phyloP scores from a whole-genome alignment of 2,888 invertebrate genomes.

The Abrostola tripartita region DNA sequence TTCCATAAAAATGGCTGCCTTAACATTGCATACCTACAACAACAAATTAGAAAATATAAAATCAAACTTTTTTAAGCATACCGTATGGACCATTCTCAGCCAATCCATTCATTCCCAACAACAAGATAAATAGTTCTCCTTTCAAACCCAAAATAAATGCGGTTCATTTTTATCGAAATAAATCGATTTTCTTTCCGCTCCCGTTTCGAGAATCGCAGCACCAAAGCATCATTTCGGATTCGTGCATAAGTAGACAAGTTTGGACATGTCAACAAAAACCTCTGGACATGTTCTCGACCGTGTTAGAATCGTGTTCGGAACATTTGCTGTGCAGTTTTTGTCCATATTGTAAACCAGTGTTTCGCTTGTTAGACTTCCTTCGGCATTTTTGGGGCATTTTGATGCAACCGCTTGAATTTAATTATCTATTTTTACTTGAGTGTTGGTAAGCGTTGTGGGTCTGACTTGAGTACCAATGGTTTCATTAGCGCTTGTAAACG shows the following conservation, averaged over 20 bases:
- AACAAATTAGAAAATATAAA: constrained; percentile 2
- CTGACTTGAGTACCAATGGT: constrained; percentile 58
- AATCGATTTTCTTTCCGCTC: constrained; percentile 48
- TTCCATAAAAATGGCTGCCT: neutral
- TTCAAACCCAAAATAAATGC: constrained; percentile 32
- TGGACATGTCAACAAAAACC: constrained; percentile 68
- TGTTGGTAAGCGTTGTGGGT: constrained; percentile 25
- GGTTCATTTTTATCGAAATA: constrained; percentile 35
- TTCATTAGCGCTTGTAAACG: constrained; percentile 50
- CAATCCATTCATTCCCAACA: constrained; percentile 27
- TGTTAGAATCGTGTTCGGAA: constrained; percentile 66
- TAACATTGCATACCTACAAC: constrained; percentile 1
- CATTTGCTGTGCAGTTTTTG: constrained; percentile 57
- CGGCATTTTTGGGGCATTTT: constrained; percentile 56
- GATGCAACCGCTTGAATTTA: constrained; percentile 51
- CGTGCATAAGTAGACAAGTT: constrained; percentile 75
- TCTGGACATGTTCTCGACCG: constrained; percentile 58
- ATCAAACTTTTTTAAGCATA: constrained; percentile 1
- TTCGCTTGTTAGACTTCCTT: constrained; percentile 55
- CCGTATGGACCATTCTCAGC: constrained; percentile 13
- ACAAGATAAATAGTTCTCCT: constrained; percentile 20
- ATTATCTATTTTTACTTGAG: constrained; percentile 56
- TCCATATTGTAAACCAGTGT: constrained; percentile 60
- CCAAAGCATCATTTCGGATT: constrained; percentile 62
- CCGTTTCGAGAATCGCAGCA: constrained; percentile 57